Base-by-base conservation (phyloP, 2,797 vertebrate species). In the Microctenopoma stevenorrisi region DNA sequence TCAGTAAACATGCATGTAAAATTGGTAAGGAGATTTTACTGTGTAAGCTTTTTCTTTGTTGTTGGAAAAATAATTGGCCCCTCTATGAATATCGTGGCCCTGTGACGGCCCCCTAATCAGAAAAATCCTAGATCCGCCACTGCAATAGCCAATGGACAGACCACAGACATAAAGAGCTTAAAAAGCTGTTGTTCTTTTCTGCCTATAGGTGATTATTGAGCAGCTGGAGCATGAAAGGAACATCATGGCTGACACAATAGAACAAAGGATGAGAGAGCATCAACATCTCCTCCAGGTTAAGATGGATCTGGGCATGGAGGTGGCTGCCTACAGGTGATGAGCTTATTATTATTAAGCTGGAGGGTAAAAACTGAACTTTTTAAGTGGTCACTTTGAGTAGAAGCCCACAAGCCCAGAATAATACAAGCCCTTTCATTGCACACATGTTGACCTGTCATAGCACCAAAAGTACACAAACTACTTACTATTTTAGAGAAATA, bases 221-320 rank as follows among this genome's bases (percentile, higher is more conserved):
- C 88, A 95, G 77, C 91, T 99, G 84, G 95, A 98, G 87, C 92
- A 94, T 3, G 96, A 99, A 83, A 95, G 94, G 84, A 93, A 89
- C 33, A 64, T 88, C 79, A 92, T 99, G 76, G 95, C 93, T 7
- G 61, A 88, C 43, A 91, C 88, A 2, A 95, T 98, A 76, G 93
- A 91, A 0, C 93, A 95, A 47, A 95, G 95, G 80, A 93, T 97
- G 70, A 91, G 83, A 67, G 96, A 99, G 40, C 96, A 96, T 52
- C 96, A 99, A 76, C 94, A 97, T 0, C 95, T 99, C 5, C 90
- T 98, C 72, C 95, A 96, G 86, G 94, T 96, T 83, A 98, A 97
- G 91, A 96, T 95, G 25, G 91, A 96, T 55, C 95, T 99, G 50
- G 95, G 95, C 73, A 91, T 96, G 85, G 98, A 99, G 88, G 94